Base-by-base conservation (phyloP, 2,888 invertebrate genomes). In the Hymenopus coronatus region DNA sequence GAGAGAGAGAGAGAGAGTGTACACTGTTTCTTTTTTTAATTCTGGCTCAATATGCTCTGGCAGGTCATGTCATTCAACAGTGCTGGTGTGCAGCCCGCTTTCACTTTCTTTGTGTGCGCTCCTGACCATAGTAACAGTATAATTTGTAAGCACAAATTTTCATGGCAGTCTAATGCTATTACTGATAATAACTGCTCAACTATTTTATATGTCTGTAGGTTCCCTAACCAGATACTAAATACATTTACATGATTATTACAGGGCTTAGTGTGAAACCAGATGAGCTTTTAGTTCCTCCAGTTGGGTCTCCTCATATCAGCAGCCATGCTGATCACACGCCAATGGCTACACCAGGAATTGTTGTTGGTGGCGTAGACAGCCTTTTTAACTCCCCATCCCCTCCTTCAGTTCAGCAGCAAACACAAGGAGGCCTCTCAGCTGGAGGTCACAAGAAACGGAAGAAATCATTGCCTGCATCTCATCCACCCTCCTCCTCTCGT, bases 401-500 rank as follows among this genome's bases (percentile, higher is more conserved):
- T 27, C 90, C 89, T 20, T 87, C 83, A 27, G 84, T 88, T 27
- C 89, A 83, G 40, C 90, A 85, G 30, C 87, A 84, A 81, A 70
- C 40, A 40, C 87, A 86, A 15, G 88, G 88, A 15, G 88, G 88
- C n/a, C 84, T 85, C 15, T 30, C 28, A 30, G 83, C 83, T 20
- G 82, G 83, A 27, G 83, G 70, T 30, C 88, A 88, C n/a, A 83
- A 70, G 82, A 89, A 89, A 28, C 93, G 93, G 90, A 93, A 93
- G 91, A 94, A 93, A 91, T 93, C 93, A 83, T 91, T 94, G 46
- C 93, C 95, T 93, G 93, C 93, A 0, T 92, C 93, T 30, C 93
- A 93, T 90, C 92, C 93, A n/a, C 96, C 96, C 91, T 95, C 96
- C 91, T 96, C 96, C 92, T 96, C 96, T 91, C 95, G 97, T 92